phyloP scores from a whole-genome alignment of 2,113 vertebrate species.

The Mugil cephalus region DNA sequence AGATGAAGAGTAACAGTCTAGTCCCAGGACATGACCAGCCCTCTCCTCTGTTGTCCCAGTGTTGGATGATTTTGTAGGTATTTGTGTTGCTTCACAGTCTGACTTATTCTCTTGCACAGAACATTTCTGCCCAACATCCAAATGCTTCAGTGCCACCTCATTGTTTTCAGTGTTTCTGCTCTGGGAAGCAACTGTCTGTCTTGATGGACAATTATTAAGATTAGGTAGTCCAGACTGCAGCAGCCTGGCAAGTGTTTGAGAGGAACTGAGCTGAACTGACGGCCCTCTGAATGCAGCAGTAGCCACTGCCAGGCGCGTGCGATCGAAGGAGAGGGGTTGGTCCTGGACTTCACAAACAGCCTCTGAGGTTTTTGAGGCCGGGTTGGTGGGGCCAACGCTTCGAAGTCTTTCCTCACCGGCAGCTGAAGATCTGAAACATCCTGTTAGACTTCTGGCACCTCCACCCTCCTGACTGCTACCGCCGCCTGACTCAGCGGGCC shows the following conservation, averaged over 20 bases:
- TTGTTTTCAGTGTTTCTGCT: neutral
- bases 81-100: neutral
- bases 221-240: slow-evolving; percentile 81
- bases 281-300: slow-evolving; percentile 72
- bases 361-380: slow-evolving; percentile 28
- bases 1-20: slow-evolving; percentile 84
- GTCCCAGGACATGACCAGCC: slow-evolving; percentile 74
- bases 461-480: neutral
- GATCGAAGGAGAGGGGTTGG: slow-evolving; percentile 82
- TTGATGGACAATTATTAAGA: slow-evolving; percentile 52
- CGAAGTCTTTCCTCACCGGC: slow-evolving; percentile 7
- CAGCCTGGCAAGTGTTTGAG: slow-evolving; percentile 67
- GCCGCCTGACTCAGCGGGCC: slow-evolving; percentile 9
- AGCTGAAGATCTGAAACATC: slow-evolving; percentile 19
- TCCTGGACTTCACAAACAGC: slow-evolving; percentile 67
- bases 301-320: slow-evolving; percentile 72
- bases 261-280: slow-evolving; percentile 18
- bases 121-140: neutral
- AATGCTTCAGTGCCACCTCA: neutral
- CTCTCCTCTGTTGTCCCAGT: slow-evolving; percentile 6
- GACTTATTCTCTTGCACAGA: neutral
- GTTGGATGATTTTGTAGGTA: neutral
- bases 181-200: slow-evolving; percentile 1
- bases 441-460: neutral
- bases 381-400: neutral